These are phyloP conservation scores for Trachelus stipa DNA, from an alignment of 2,888 invertebrate genomes.

Conservation along the genomic window DNA sequence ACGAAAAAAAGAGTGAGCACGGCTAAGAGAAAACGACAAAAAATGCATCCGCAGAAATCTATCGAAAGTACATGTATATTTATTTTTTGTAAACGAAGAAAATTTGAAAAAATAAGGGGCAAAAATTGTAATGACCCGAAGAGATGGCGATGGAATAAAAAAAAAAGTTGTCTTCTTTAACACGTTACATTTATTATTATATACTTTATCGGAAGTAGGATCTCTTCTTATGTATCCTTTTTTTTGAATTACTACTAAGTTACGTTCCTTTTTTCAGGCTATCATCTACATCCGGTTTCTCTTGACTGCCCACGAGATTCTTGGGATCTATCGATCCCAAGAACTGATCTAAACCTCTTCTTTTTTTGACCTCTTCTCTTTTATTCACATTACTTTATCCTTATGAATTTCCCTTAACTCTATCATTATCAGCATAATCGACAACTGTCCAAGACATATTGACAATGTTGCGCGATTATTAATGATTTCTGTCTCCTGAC, in stretches of 20 bases:
- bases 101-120: background rate
- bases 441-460: background rate
- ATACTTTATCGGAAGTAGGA: background rate
- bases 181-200: slow-evolving; percentile 16
- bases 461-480: background rate
- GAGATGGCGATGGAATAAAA: background rate
- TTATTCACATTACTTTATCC: background rate
- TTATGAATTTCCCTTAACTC: background rate
- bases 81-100: slow-evolving; percentile 23
- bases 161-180: background rate
- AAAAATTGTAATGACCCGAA: background rate
- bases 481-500: background rate
- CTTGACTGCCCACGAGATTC: background rate
- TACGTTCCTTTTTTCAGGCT: background rate
- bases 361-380: background rate
- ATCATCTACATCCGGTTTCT: background rate
- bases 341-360: background rate
- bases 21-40: slow-evolving; percentile 10
- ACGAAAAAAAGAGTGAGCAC: background rate
- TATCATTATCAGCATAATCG: too few relatives aligned
- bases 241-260: background rate
- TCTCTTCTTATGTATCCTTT: background rate
- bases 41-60: background rate
- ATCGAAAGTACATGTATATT: slow-evolving; percentile 20
- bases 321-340: background rate